A percentile compares a stretch with the other conserved stretches of the same genome.
Evolutionary conservation across 2,888 invertebrate species (phyloP).

Genomic region (Camponotus fellah): DNA sequence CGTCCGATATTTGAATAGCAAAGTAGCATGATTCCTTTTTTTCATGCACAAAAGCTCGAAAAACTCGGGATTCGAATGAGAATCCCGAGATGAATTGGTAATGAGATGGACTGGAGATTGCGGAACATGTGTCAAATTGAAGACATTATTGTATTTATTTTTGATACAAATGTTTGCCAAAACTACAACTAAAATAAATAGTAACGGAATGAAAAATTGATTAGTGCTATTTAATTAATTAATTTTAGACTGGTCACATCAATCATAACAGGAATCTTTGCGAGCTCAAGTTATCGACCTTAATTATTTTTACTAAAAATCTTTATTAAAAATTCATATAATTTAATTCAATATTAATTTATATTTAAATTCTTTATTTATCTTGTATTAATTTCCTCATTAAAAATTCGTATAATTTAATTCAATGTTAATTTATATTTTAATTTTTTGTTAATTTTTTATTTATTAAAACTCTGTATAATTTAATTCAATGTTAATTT

Average conservation of each 20-base stretch:
- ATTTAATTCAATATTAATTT: constrained; percentile 6
- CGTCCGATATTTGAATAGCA: constrained; percentile 47
- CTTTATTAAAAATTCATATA: not conserved
- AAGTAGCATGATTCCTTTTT: constrained; percentile 34
- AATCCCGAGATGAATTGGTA: not conserved
- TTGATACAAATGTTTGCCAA: not conserved
- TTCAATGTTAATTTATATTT: not conserved
- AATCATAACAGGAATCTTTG: not conserved
- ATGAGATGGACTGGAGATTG: not conserved
- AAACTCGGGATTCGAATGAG: not conserved
- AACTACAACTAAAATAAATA: not conserved
- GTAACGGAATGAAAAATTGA: not conserved
- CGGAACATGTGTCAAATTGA: not conserved
- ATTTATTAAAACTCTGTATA: not conserved
- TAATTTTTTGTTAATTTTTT: not conserved
- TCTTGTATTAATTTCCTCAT: not conserved
- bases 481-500: constrained; percentile 7
- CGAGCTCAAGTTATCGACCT: not conserved
- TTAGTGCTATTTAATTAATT: not conserved
- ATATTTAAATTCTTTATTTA: not conserved
- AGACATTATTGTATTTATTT: not conserved
- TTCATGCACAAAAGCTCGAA: constrained; percentile 16
- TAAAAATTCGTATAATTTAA: not conserved
- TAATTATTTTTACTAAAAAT: not conserved
- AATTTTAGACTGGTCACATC: not conserved